Conservation (phyloP, 2,888 invertebrate species). For the Cheilosia grossa region DNA sequence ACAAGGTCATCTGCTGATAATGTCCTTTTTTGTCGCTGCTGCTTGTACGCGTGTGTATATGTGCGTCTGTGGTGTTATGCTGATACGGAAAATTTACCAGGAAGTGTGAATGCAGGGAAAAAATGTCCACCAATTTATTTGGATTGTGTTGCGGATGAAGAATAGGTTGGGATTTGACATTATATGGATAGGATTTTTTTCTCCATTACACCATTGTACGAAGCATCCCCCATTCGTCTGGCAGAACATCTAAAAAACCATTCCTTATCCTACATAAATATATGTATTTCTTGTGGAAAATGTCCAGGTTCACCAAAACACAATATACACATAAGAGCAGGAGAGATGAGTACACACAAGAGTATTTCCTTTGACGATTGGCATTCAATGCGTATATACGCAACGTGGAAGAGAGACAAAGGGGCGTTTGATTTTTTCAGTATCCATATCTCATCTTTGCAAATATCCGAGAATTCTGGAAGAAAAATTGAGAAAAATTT, state of each 20-base stretch:
- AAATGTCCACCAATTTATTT: conserved; percentile 65
- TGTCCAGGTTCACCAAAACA: conserved; percentile 17
- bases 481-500: conserved; percentile 32
- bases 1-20: conserved; percentile 68
- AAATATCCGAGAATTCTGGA: conserved; percentile 30
- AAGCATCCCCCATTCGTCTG: conserved; percentile 30
- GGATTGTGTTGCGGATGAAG: conserved; percentile 62
- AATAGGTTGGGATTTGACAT: conserved; percentile 50
- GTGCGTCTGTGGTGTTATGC: conserved; percentile 21
- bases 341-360: conserved; percentile 3
- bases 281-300: conserved; percentile 19
- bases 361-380: conserved; percentile 49
- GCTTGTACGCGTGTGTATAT: conserved; percentile 23
- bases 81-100: conserved; percentile 30
- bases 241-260: background rate
- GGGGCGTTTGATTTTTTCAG: conserved; percentile 30
- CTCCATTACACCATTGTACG: conserved; percentile 47
- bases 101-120: conserved; percentile 52
- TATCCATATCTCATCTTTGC: conserved; percentile 54
- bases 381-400: conserved; percentile 64
- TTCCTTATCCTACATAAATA: background rate
- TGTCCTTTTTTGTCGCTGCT: conserved; percentile 50
- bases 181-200: background rate
- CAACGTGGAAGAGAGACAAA: conserved; percentile 30
- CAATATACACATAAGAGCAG: conserved; percentile 4